Percentiles rank a stretch among this genome's conserved stretches.
These are phyloP conservation scores for Aplocera efformata DNA, from an alignment of 2,888 invertebrate species.

Conservation along the genomic window DNA sequence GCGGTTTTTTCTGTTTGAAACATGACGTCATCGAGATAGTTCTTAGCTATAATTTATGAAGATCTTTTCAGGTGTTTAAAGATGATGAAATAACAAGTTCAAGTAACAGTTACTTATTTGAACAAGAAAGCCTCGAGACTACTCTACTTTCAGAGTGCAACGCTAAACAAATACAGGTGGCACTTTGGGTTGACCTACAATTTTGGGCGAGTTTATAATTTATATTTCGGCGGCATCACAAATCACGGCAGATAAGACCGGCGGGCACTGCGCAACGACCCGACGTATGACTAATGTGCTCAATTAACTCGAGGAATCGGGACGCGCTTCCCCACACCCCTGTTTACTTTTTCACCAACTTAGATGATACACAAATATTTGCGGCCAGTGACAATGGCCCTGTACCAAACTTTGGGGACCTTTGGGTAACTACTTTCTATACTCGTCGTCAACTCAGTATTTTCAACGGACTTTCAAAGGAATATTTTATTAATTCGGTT, in stretches of 20 bases:
- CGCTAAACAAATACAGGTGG: conserved; percentile 33
- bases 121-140: no score
- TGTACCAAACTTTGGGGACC: conserved; percentile 7
- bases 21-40: no score
- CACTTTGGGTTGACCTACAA: conserved; percentile 40
- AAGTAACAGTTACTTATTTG: no score
- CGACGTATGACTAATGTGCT: conserved; percentile 66
- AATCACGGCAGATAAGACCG: conserved; percentile 66
- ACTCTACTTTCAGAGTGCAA: no score
- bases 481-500: no score
- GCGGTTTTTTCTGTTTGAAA: no score
- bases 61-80: no score
- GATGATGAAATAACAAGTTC: no score
- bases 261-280: conserved; percentile 45
- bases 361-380: conserved; percentile 53
- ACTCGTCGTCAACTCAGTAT: no score
- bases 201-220: conserved; percentile 48
- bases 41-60: no score
- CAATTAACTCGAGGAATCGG: conserved; percentile 65
- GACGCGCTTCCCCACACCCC: conserved; percentile 22
- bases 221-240: conserved; percentile 63
- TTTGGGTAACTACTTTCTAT: no score
- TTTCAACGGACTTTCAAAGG: no score
- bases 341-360: conserved; percentile 65
- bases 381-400: conserved; percentile 23